Conservation (phyloP, 2,888 invertebrate species). For the Conomelus anceps region DNA sequence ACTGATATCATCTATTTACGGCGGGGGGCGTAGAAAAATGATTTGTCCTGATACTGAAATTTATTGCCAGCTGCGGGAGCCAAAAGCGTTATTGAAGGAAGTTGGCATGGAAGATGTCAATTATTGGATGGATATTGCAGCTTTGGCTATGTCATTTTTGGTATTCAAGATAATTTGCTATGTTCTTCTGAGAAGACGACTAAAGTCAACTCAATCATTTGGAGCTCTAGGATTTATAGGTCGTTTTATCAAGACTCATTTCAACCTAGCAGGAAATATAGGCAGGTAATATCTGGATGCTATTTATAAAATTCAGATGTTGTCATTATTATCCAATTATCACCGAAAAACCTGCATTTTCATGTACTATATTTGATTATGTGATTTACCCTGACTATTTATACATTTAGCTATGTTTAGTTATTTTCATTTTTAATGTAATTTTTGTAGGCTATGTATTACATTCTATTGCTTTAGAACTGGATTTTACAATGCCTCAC, state of each 20-base stretch:
- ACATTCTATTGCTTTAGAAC: no score
- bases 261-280: slow-evolving; percentile 38
- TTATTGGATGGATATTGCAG: slow-evolving; percentile 60
- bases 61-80: slow-evolving; percentile 41
- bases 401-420: no score
- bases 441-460: no score
- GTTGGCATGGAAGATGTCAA: slow-evolving; percentile 57
- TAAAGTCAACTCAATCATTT: slow-evolving; percentile 64
- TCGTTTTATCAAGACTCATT: slow-evolving; percentile 55
- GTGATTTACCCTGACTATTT: no score
- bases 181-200: slow-evolving; percentile 63
- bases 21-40: slow-evolving; percentile 71
- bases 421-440: no score
- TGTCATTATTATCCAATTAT: neutral
- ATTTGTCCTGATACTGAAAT: slow-evolving; percentile 61
- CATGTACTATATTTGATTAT: no score
- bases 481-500: no score
- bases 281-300: neutral
- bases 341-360: no score
- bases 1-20: slow-evolving; percentile 83
- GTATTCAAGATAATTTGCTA: slow-evolving; percentile 54
- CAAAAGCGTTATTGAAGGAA: slow-evolving; percentile 32
- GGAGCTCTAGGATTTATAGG: slow-evolving; percentile 63
- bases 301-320: neutral
- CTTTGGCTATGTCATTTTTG: slow-evolving; percentile 55